phyloP scores from a whole-genome alignment of 2,797 vertebrate genomes.

The Numenius phaeopus region DNA sequence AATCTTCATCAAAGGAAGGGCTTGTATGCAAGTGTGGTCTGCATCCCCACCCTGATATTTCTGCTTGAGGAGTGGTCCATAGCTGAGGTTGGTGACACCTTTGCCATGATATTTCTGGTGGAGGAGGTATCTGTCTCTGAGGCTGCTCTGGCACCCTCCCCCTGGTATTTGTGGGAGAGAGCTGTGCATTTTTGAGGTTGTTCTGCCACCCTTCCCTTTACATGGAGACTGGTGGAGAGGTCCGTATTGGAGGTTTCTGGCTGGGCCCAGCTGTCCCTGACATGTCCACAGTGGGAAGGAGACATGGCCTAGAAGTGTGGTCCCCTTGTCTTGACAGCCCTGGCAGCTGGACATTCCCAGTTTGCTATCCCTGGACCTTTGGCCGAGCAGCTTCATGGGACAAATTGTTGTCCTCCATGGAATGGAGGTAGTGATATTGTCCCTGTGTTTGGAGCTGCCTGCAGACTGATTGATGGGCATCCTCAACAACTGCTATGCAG shows the following conservation, averaged over 20 bases:
- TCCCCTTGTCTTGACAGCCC: neutral
- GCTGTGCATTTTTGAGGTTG: constrained; percentile 41
- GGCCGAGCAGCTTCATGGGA: neutral
- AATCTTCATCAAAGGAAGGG: neutral
- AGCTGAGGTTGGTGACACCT: constrained; percentile 24
- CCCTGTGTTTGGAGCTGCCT: neutral
- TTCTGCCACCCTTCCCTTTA: neutral
- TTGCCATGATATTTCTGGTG: neutral
- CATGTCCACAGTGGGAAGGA: neutral
- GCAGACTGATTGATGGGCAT: neutral
- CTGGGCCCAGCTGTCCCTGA: constrained; percentile 1
- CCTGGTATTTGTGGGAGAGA: neutral
- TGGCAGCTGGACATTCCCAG: neutral
- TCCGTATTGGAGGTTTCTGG: neutral
- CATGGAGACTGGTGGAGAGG: neutral
- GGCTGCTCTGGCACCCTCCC: neutral
- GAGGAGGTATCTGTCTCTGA: neutral
- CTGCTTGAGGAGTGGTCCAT: neutral
- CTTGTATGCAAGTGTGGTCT: neutral
- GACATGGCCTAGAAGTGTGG: neutral
- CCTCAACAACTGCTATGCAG: accelerated
- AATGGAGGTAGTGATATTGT: neutral
- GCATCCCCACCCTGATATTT: neutral
- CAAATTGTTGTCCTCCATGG: neutral
- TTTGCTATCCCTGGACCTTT: neutral